These are phyloP conservation scores for Tapirus indicus DNA, from an alignment of 2,797 vertebrate genomes.

Conservation along the genomic window DNA sequence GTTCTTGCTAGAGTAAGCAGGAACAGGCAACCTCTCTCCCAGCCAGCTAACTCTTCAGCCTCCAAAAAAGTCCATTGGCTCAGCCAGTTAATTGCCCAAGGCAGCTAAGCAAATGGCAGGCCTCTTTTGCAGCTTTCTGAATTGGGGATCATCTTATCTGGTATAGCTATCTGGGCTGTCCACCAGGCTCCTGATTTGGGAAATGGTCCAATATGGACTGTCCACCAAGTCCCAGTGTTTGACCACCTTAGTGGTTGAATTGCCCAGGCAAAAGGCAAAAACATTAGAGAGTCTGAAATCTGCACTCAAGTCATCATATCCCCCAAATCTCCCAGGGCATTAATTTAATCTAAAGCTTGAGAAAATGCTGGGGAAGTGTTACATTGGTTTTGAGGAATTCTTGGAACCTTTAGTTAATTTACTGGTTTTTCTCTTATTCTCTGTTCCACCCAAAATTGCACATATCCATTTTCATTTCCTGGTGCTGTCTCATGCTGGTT, in stretches of 20 bases:
- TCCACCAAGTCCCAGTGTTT: not conserved
- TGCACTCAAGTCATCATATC: not conserved
- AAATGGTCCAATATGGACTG: not conserved
- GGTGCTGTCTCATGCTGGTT: not conserved
- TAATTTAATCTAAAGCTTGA: slow-evolving; percentile 38
- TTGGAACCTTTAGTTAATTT: not conserved
- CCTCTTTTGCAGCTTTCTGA: not conserved
- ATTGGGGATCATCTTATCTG: not conserved
- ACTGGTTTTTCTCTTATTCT: not conserved
- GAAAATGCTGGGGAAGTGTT: not conserved
- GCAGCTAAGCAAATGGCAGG: not conserved
- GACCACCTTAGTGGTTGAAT: not conserved
- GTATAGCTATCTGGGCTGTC: not conserved
- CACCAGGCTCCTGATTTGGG: not conserved
- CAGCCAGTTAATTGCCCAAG: not conserved
- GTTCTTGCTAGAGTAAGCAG: not conserved
- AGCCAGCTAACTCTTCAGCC: not conserved
- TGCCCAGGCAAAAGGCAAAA: not conserved
- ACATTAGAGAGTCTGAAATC: not conserved
- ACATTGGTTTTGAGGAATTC: not conserved
- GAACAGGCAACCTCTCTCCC: not conserved
- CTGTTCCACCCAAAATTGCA: not conserved
- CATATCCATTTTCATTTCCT: not conserved
- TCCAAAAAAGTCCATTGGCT: not conserved
- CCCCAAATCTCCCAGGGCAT: not conserved